Evolutionary conservation across 2,797 vertebrate genomes (phyloP), one percentile per base, ranked within the genome.

Genomic region (Crocodylus rhombifer): DNA sequence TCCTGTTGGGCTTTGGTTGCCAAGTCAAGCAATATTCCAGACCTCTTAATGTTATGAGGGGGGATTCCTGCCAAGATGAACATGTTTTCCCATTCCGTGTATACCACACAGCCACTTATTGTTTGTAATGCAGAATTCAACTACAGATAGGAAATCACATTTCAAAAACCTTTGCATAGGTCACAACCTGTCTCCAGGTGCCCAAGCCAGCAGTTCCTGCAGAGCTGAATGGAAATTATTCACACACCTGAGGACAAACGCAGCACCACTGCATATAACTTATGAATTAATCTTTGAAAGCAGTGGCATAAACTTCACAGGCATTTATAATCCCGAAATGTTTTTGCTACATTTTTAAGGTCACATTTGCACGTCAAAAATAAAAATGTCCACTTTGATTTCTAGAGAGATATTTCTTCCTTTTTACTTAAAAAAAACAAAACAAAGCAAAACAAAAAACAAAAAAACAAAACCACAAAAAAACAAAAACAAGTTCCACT

Each of bases 271-370:
- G 33, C 79, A 82, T 60, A 30, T 55, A 83, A 83, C 71, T 78
- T 88, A 87, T 94, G 92, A 94, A 89, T 93, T 87, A 93, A 89
- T 88, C 86, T 95, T 96, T 92, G 87, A 73, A 71, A 78, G 76
- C 76, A 86, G 89, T 82, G 93, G 77, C 77, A 92, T 76, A 20
- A 88, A 58, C 88, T 92, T 87, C 82, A 56, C 71, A 90, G 86
- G 82, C 17, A 79, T 71, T 87, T 62, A 60, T 90, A 74, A 75
- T 91, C 87, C 95, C 55, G 25, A 73, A 58, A 11, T 91, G 77
- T 69, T 88, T 83, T 93, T 23, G 21, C 84, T 89, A 81, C 23
- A 87, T 95, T 87, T 87, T 87, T 82, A 65, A 78, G 56, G 73
- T 55, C 4, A 5, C 42, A 4, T 0, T 85, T 94, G 91, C 64